Base-by-base conservation (phyloP, 1,140 invertebrate genomes). In the Galleria mellonella region DNA sequence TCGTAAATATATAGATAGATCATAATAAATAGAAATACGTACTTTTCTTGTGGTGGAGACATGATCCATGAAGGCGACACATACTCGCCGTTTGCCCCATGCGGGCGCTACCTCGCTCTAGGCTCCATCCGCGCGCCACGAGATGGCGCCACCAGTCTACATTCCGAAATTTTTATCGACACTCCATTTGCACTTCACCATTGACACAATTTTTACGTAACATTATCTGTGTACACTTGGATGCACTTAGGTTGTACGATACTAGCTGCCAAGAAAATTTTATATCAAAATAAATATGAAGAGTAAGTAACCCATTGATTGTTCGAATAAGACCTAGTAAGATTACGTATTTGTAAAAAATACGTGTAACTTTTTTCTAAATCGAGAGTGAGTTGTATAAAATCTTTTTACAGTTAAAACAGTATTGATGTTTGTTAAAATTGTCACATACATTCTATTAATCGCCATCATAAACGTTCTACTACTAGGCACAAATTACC, bases 1-100 rank as follows among this genome's bases (percentile, higher is more conserved):
- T 23, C 6, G 17, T 23, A 2, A 23, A 23, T 23, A 3, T 23
- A 23, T 23, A 6, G 17, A 23, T 23, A 6, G 17, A 2, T 6
- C 17, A 2, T 23, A 23, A 23, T 23, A 6, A 23, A 23, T 23
- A 23, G 2, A 23, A 6, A 23, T 71, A 87, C 81, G 67, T 89
- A 84, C 88, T 89, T 84, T 90, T 90, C 87, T 89, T 89, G 85
- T 89, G 88, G 66, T 89, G 88, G 72, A 87, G 86, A 83, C 86
- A 87, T 86, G 89, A 89, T 87, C 88, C 88, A 83, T 89, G 88
- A 69, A 89, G 88, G 85, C 87, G 88, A 74, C 88, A 90, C 89
- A 90, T 90, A 77, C 88, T 89, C 85, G 88, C 87, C 83, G 88
- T 87, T 83, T 90, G 89, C 87, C 89, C 89, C 89, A 90, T 90